These are phyloP conservation scores for Gambusia holbrooki DNA, from an alignment of 2,113 vertebrate genomes.

Conservation along the genomic window DNA sequence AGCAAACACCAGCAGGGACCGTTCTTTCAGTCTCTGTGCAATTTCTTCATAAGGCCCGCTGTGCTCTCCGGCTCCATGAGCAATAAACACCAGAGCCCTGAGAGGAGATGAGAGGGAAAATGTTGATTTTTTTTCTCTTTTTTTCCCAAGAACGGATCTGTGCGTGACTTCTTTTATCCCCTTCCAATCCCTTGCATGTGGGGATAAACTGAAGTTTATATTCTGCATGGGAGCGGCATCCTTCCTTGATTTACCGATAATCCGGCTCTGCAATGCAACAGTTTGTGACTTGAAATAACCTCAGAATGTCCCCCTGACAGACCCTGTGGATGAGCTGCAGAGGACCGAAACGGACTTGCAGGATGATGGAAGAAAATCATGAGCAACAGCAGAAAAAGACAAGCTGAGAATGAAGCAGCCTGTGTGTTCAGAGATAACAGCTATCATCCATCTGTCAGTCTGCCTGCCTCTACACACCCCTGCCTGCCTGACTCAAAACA, in stretches of 20 bases:
- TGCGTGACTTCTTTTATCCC: neutral
- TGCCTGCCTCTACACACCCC: conserved; percentile 16
- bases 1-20: conserved; percentile 88
- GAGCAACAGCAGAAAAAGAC: conserved; percentile 11
- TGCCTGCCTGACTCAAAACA: conserved; percentile 26
- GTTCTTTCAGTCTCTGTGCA: conserved; percentile 84
- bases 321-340: too few relatives aligned
- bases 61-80: conserved; percentile 93
- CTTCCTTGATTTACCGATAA: conserved; percentile 13
- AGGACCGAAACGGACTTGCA: neutral
- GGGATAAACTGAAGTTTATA: conserved; percentile 1
- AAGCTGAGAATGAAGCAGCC: conserved; percentile 10
- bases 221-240: neutral
- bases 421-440: conserved; percentile 45
- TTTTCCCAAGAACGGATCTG: neutral
- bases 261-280: neutral
- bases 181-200: neutral
- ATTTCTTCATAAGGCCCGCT: conserved; percentile 90
- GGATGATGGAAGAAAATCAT: conserved; percentile 7
- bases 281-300: neutral
- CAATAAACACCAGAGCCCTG: conserved; percentile 91
- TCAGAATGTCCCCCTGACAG: neutral
- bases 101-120: neutral
- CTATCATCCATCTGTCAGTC: conserved; percentile 40
- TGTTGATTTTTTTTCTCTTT: conserved; percentile 2